Conservation (phyloP, 2,888 invertebrate species). For the Drosophila recens region DNA sequence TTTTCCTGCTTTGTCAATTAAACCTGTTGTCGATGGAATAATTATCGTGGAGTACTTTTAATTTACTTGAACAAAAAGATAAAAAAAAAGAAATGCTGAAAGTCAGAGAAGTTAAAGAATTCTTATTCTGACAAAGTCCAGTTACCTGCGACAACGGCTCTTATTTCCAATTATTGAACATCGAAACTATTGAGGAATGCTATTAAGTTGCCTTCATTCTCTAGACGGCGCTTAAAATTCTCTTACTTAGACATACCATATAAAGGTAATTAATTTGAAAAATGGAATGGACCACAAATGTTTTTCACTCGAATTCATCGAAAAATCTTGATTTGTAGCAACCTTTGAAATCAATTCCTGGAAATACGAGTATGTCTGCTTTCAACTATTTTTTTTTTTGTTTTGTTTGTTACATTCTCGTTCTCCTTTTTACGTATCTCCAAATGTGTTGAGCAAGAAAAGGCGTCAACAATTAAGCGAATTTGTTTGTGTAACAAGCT, state of each 20-base stretch:
- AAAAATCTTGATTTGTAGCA: constrained; percentile 12
- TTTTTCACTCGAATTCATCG: constrained; percentile 5
- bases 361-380: constrained; percentile 7
- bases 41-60: neutral
- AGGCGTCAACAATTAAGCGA: neutral
- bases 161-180: constrained; percentile 15
- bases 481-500: neutral
- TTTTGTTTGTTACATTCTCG: constrained; percentile 3
- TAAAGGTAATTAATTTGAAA: constrained; percentile 16
- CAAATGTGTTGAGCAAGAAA: neutral
- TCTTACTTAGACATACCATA: neutral
- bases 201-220: constrained; percentile 6
- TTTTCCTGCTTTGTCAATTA: neutral
- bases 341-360: constrained; percentile 16
- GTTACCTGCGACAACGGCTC: neutral
- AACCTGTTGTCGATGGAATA: neutral
- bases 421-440: constrained; percentile 1
- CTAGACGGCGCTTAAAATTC: neutral
- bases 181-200: constrained; percentile 11
- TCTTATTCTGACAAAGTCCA: constrained; percentile 6
- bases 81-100: neutral
- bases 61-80: neutral
- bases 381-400: constrained; percentile 2
- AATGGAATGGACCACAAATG: constrained; percentile 12
- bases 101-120: neutral